Base-by-base conservation (phyloP, 2,113 vertebrate species). In the Erpornis zantholeuca region DNA sequence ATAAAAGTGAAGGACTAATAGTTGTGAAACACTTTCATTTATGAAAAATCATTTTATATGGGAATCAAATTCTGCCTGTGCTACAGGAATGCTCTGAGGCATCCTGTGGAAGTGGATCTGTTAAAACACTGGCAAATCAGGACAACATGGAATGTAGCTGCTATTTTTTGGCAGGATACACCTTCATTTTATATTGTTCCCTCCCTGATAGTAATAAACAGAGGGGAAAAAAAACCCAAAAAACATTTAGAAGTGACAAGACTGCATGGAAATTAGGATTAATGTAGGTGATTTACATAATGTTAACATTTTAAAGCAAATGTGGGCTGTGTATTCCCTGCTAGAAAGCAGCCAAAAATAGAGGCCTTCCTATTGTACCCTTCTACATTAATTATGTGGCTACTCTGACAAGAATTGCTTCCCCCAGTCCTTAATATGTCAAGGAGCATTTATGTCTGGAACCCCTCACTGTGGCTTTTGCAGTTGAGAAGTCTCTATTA, bases 281-380 rank as follows among this genome's bases (percentile, higher is more conserved):
- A 94, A 95, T 96, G 88, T 63, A 82, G 85, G 90, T 95, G 84
- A 96, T 97, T 97, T 97, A 92, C 93, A 97, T 98, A 97, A 97
- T 87, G 80, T 86, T 96, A 94, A 38, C 53, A 92, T 94, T 94
- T 94, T 95, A 87, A 96, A 96, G 78, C 63, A 94, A 95, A 95
- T 64, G 44, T 92, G 86, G 87, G 81, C 78, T 92, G 68, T 87
- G 79, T 87, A 86, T 96, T 97, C 86, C 65, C 92, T 94, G 45
- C 70, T 96, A 90, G 90, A 95, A 97, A 92, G 85, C 76, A 94
- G 83, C 60, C 82, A 79, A 95, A 96, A 97, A 86, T 92, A 96
- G 87, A 94, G 86, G 72, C 42, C 57, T 95, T 97, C 87, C 86
- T 81, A 40, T 84, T 94, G 80, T 88, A 88, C 76, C 71, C 66